Base-by-base conservation (phyloP, 1,140 invertebrate species). In the Lucilia sericata region DNA sequence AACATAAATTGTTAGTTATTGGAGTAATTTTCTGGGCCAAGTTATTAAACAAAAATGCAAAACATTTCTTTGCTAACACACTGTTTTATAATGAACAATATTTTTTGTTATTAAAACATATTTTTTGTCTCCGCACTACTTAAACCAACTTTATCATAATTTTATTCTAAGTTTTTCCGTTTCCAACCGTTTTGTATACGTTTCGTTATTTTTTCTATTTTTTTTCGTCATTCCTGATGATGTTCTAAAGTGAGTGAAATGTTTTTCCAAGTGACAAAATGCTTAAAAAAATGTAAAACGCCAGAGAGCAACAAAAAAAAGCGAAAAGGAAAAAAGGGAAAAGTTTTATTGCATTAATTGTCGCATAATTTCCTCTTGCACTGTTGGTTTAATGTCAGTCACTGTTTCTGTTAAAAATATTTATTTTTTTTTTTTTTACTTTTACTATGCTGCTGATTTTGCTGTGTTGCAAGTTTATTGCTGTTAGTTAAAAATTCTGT, bases 291-390 rank as follows among this genome's bases (percentile, higher is more conserved):
- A 76, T 42, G 42, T 42, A 42, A 42, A 42, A 42, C 42, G 42
- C 42, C 10, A 42, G 42, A 47, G 13, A 78, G n/a, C 34, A 47
- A 42, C 5, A 78, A 42, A 78, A 13, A 42, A 7, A n/a, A n/a
- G 14, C 14, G 5, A 7, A n/a, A n/a, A n/a, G 55, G 17, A n/a
- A n/a, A 60, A 60, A 60, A n/a, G 14, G 14, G n/a, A 80, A 80
- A 80, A 80, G 76, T 80, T 80, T 80, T 80, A 80, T 80, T 80
- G 47, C 76, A 80, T 80, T 80, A 80, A 80, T 80, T 80, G 76
- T 80, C 42, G 42, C 76, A 80, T 80, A 80, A 80, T 80, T 80
- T 80, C 76, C 76, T 80, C n/a, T 80, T 70, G n/a, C 9, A 21
- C 19, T 70, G 65, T 7, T 70, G 65, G 65, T 70, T 70, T 70